Evolutionary conservation across 23 tunicate species (phyloP).

Genomic region (Halocynthia aurantium): DNA sequence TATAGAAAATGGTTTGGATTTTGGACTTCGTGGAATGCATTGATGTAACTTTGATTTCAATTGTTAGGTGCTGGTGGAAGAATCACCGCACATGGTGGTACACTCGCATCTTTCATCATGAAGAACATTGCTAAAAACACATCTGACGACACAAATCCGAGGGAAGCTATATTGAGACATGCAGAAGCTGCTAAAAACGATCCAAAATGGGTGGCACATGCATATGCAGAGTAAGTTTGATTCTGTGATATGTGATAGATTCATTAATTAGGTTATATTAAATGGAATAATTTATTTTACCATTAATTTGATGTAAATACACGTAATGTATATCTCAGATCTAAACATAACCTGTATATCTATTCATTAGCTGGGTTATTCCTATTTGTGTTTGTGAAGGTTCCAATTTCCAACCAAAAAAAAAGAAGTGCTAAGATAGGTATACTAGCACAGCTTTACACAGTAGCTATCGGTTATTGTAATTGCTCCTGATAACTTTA

Average conservation of each 20-base stretch:
- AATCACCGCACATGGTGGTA: constrained; percentile 87
- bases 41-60: neutral
- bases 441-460: too few species aligned
- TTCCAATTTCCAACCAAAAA: too few species aligned
- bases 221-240: constrained; percentile 59
- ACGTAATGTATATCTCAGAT: too few species aligned
- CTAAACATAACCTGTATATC: too few species aligned
- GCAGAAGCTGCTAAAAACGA: constrained; percentile 67
- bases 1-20: neutral
- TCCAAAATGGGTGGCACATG: constrained; percentile 83
- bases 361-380: too few species aligned
- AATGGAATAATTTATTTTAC: too few species aligned
- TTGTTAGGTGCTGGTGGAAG: constrained; percentile 93
- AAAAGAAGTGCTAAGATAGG: too few species aligned
- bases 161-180: constrained; percentile 83
- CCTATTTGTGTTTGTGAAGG: too few species aligned
- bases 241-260: neutral
- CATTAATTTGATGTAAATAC: too few species aligned
- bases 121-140: constrained; percentile 86
- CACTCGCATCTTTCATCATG: constrained; percentile 88
- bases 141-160: constrained; percentile 73
- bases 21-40: neutral
- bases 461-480: too few species aligned
- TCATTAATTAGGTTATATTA: too few species aligned
- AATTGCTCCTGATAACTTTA: too few species aligned